These are phyloP conservation scores for Hippocampus barbouri DNA, from an alignment of 2,113 vertebrate species.

Conservation along the genomic window DNA sequence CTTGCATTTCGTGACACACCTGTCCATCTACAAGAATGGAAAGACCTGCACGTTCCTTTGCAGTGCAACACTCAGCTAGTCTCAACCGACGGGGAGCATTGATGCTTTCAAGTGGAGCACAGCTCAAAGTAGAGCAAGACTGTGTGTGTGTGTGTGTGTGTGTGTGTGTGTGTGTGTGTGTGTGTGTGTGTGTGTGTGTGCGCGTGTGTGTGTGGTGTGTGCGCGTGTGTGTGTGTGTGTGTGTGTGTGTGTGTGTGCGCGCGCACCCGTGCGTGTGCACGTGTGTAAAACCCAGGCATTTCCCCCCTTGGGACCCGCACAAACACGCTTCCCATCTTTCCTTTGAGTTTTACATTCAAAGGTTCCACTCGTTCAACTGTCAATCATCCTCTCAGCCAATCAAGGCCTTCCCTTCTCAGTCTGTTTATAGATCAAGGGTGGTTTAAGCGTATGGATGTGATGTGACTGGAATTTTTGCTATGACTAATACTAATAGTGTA, in stretches of 20 bases:
- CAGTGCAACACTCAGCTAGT: slow-evolving; percentile 57
- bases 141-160: slow-evolving; percentile 25
- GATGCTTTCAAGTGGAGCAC: slow-evolving; percentile 70
- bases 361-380: slow-evolving; percentile 73
- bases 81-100: slow-evolving; percentile 69
- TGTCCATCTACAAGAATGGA: slow-evolving; percentile 61
- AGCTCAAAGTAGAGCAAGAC: slow-evolving; percentile 73
- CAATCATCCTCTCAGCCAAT: slow-evolving; percentile 73
- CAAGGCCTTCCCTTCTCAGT: slow-evolving; percentile 65
- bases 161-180: slow-evolving; percentile 16
- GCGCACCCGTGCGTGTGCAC: slow-evolving; percentile 6
- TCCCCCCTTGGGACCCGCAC: slow-evolving; percentile 70
- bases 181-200: slow-evolving; percentile 38
- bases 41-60: slow-evolving; percentile 58
- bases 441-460: slow-evolving; percentile 72
- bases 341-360: slow-evolving; percentile 76
- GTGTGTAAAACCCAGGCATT: slow-evolving; percentile 68
- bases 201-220: too few species aligned
- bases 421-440: slow-evolving; percentile 75
- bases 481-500: slow-evolving; percentile 76
- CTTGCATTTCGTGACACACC: slow-evolving; percentile 55
- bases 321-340: slow-evolving; percentile 73
- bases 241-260: not conserved
- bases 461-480: slow-evolving; percentile 75
- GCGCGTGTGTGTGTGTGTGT: too few species aligned